phyloP scores from a whole-genome alignment of 2,888 invertebrate species.

The Tholera decimalis region DNA sequence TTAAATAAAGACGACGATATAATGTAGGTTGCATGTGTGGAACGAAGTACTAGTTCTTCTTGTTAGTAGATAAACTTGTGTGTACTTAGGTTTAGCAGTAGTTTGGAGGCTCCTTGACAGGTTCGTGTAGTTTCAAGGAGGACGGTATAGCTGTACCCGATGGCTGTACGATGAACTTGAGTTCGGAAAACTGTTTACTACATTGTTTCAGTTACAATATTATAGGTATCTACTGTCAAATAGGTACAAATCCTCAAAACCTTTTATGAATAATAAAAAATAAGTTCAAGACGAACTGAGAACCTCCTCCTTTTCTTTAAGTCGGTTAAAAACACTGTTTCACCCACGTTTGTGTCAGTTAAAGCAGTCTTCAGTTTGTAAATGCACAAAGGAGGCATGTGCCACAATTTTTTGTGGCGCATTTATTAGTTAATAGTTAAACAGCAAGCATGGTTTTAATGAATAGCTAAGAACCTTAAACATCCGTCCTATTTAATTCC shows the following conservation, averaged over 20 bases:
- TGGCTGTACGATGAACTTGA: background rate
- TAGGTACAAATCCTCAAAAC: background rate
- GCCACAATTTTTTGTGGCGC: slow-evolving; percentile 8
- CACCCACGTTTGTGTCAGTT: background rate
- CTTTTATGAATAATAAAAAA: background rate
- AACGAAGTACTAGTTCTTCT: background rate
- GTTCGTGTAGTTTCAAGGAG: background rate
- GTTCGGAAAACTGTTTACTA: background rate
- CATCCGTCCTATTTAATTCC: slow-evolving; percentile 19
- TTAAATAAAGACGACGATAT: slow-evolving; percentile 1
- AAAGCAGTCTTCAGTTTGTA: slow-evolving; percentile 13
- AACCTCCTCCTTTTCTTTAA: too few species aligned
- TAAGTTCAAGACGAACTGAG: too few species aligned
- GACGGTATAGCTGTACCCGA: background rate
- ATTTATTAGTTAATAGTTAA: slow-evolving; percentile 22
- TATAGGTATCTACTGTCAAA: background rate
- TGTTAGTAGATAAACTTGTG: background rate
- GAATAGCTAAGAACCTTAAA: slow-evolving; percentile 26
- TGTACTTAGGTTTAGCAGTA: background rate
- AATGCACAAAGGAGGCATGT: slow-evolving; percentile 31
- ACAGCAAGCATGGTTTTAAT: slow-evolving; percentile 31
- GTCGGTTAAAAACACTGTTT: background rate
- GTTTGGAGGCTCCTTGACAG: background rate
- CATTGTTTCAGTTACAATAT: background rate
- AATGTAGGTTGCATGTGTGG: background rate